Evolutionary conservation across 2,113 vertebrate genomes (phyloP).

Genomic region (Syngnathus scovelli): DNA sequence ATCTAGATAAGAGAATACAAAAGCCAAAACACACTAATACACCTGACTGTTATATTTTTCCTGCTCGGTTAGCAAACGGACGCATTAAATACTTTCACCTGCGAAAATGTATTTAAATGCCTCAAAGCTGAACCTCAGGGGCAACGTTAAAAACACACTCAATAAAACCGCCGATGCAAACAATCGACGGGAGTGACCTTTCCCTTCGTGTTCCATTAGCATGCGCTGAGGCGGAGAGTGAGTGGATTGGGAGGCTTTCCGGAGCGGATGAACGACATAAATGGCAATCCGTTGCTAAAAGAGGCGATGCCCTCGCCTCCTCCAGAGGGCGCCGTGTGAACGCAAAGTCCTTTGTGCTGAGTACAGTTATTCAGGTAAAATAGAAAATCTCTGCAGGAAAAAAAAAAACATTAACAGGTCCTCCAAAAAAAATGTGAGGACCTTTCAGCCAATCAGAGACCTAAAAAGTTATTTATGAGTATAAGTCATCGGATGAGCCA

Average conservation of each 20-base stretch:
- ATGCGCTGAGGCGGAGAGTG: slow-evolving; percentile 28
- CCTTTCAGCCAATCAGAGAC: not conserved
- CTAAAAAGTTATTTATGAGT: not conserved
- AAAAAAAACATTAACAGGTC: not conserved
- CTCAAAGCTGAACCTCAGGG: slow-evolving; percentile 6
- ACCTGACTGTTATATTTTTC: not conserved
- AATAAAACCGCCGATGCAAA: slow-evolving; percentile 31
- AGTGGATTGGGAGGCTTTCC: slow-evolving; percentile 33
- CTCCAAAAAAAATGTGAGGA: not conserved
- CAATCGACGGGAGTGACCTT: slow-evolving; percentile 39
- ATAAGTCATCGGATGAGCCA: too few species aligned
- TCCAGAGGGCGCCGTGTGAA: not conserved
- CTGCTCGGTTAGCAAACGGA: not conserved
- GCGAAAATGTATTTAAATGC: slow-evolving; percentile 20
- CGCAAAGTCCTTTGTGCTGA: not conserved
- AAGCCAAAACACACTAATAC: not conserved
- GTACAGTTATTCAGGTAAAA: not conserved
- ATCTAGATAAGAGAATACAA: slow-evolving; percentile 70
- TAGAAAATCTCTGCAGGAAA: not conserved
- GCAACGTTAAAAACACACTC: slow-evolving; percentile 26
- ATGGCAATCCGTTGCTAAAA: not conserved
- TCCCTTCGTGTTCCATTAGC: slow-evolving; percentile 59
- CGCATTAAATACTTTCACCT: slow-evolving; percentile 52
- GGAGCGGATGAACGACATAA: not conserved
- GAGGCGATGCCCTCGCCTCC: not conserved